Evolutionary conservation across 2,113 vertebrate genomes (phyloP).

Genomic region (Bothrops jararaca): DNA sequence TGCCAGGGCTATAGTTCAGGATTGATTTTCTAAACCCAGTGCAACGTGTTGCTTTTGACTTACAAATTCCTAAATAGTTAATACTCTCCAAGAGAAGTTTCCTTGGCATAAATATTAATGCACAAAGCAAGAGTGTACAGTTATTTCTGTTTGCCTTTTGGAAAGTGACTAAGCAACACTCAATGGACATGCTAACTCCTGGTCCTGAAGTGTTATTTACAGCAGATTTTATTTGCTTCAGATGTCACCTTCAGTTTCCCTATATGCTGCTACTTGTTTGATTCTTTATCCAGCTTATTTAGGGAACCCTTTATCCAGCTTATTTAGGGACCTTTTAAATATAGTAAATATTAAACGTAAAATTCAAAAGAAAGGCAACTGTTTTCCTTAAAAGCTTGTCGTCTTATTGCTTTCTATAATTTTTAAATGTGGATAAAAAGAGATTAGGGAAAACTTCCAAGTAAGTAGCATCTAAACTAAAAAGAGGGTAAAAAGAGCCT

Average conservation of each 20-base stretch:
- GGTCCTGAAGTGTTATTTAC: not conserved
- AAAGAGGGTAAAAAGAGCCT: not conserved
- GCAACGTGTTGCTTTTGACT: not conserved
- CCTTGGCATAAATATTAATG: not conserved
- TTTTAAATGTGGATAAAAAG: accelerated
- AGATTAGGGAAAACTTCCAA: not conserved
- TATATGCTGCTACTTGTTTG: not conserved
- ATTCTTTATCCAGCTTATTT: not conserved
- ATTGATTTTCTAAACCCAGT: not conserved
- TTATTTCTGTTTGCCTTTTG: not conserved
- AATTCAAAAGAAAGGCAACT: not conserved
- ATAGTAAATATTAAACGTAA: too few species aligned
- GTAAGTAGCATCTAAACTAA: not conserved
- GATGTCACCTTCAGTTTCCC: not conserved
- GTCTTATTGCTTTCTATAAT: not conserved
- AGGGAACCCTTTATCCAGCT: not conserved
- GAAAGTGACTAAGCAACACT: not conserved
- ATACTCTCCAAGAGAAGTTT: not conserved
- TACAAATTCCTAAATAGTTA: not conserved
- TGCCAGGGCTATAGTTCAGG: not conserved
- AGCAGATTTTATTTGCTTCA: not conserved
- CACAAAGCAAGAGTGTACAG: not conserved
- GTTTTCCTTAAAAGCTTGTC: accelerated
- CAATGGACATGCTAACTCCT: too few species aligned
- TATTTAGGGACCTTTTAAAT: not conserved